phyloP scores from a whole-genome alignment of 2,797 vertebrate genomes.

The Chloroceryle inda region DNA sequence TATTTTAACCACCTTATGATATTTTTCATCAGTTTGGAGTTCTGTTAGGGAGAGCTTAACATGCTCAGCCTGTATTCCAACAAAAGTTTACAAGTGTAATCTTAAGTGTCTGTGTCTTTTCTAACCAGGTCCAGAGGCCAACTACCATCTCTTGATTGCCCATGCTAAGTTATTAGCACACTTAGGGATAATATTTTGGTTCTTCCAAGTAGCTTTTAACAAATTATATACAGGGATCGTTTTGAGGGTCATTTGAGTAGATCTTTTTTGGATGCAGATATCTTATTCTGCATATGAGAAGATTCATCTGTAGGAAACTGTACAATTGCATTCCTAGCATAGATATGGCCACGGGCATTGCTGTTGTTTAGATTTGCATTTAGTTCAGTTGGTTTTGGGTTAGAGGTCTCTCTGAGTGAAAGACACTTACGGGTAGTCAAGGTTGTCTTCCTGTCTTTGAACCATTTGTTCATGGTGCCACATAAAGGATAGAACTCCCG shows the following conservation, averaged over 20 bases:
- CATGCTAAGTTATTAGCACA: rapidly evolving
- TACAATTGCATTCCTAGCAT: rapidly evolving
- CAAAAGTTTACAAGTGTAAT: background rate
- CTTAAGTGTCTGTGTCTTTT: background rate
- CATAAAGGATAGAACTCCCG: background rate
- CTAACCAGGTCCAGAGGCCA: background rate
- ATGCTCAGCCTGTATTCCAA: background rate
- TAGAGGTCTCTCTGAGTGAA: background rate
- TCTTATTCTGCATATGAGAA: background rate
- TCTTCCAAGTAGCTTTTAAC: background rate
- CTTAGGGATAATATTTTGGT: background rate
- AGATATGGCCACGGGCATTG: background rate
- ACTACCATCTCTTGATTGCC: background rate
- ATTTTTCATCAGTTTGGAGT: background rate
- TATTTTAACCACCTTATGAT: background rate
- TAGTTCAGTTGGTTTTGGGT: background rate
- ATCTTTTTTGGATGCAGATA: background rate
- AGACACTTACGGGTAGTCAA: background rate
- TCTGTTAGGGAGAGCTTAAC: background rate
- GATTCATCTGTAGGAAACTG: background rate
- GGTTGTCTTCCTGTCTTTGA: background rate
- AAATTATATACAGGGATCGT: background rate
- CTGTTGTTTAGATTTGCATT: background rate
- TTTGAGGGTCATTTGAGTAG: background rate
- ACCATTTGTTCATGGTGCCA: background rate